Base-by-base conservation (phyloP, 2,888 invertebrate genomes). In the Nudaria mundana region DNA sequence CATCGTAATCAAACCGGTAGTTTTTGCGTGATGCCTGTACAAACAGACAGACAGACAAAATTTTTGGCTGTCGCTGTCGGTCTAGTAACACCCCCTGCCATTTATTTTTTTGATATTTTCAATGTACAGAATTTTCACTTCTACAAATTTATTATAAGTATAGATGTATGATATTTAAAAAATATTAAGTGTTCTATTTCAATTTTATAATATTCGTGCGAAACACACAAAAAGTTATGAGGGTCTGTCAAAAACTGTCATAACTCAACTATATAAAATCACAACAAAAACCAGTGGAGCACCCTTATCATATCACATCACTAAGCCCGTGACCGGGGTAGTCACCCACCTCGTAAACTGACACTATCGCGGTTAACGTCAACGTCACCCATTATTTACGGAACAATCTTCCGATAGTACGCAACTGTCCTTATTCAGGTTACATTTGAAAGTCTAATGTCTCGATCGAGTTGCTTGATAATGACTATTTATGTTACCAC, bases 371-470 rank as follows among this genome's bases (percentile, higher is more conserved):
- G 7, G 4, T 31, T 25, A 38, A 44, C 30, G 18, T 8, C 31
- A 13, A 23, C 15, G 29, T 15, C 11, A 18, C 45, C n/a, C 36
- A 31, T 31, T 29, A 30, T 37, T 30, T 8, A 25, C 14, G 20
- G n/a, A 32, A 30, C 30, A 20, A 36, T 36, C 42, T 12, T 26
- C 25, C 30, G 5, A 29, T 25, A 24, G 39, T 32, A 43, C 39
- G 33, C 40, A 40, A 54, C 39, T 40, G 34, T 36, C 44, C 38
- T 40, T 13, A 37, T 29, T 28, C 31, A 30, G 48, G 48, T 45
- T 56, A 45, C 47, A 71, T 72, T 70, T 66, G 50, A 62, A 71
- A 67, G 63, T 67, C 60, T 66, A 66, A 71, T 71, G 49, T 37
- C 37, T 37, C 40, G 65, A 70, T 69, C 56, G 61, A 63, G 56